Percentiles rank a stretch among this genome's conserved stretches.
These are phyloP conservation scores for Microtus obscurus DNA, from an alignment of 2,797 vertebrate genomes.

Conservation along the genomic window DNA sequence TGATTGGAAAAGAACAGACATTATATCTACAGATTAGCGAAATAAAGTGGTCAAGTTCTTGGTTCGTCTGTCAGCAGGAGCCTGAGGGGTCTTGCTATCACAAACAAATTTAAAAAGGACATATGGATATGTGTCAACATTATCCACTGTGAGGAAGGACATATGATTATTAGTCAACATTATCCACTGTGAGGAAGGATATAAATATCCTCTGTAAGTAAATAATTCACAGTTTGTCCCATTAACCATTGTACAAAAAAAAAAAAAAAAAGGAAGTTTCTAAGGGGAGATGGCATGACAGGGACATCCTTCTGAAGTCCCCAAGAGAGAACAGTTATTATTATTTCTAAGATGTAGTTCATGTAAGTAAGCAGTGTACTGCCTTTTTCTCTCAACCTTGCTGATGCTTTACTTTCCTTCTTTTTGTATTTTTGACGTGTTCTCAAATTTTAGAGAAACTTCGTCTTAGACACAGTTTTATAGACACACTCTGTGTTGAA, in stretches of 20 bases:
- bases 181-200: background rate
- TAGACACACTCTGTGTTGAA: background rate
- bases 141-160: background rate
- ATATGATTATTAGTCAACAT: background rate
- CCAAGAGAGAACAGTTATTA: background rate
- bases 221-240: background rate
- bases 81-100: fast-evolving
- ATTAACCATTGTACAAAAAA: background rate
- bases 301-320: background rate
- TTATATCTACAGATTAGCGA: background rate
- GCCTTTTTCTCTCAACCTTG: background rate
- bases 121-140: background rate
- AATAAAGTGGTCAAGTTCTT: background rate
- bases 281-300: background rate
- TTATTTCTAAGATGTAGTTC: background rate
- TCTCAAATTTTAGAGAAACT: background rate
- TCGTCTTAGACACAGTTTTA: background rate
- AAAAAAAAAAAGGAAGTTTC: background rate
- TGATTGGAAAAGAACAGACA: background rate
- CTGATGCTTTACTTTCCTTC: background rate
- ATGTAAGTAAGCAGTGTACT: background rate
- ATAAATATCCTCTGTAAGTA: background rate
- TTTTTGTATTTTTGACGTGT: background rate
- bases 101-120: background rate
- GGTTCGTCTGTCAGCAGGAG: background rate